A percentile compares a stretch with the other conserved stretches of the same genome.
Evolutionary conservation across 2,888 invertebrate genomes (phyloP).

Genomic region (Nomada ferruginata): DNA sequence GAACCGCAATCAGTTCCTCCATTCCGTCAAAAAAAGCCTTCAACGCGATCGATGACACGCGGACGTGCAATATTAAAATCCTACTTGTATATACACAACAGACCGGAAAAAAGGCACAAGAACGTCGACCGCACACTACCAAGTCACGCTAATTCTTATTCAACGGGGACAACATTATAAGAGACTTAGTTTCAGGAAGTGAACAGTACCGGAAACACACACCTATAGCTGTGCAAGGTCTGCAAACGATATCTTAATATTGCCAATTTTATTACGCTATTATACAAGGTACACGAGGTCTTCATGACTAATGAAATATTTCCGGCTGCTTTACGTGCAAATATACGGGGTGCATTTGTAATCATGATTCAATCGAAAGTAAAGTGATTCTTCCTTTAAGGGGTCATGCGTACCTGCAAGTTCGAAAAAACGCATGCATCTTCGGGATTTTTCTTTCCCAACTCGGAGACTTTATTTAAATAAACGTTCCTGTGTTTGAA

Average conservation of each 20-base stretch:
- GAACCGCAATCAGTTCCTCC: constrained; percentile 9
- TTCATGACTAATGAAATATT: constrained; percentile 20
- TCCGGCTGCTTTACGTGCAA: background rate
- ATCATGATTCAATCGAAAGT: too few relatives aligned
- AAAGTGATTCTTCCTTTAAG: too few relatives aligned
- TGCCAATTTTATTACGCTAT: constrained; percentile 21
- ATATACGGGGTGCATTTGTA: too few relatives aligned
- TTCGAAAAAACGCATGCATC: too few relatives aligned
- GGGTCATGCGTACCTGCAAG: too few relatives aligned
- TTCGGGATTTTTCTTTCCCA: too few relatives aligned
- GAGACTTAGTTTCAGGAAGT: constrained; percentile 20
- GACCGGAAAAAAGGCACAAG: constrained; percentile 27
- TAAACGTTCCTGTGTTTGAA: too few relatives aligned
- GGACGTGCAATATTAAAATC: constrained; percentile 42
- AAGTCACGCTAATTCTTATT: constrained; percentile 20
- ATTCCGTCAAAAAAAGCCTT: constrained; percentile 39
- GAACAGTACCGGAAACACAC: background rate
- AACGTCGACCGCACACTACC: constrained; percentile 29
- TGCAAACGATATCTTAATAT: constrained; percentile 12
- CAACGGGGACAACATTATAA: background rate
- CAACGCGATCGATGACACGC: constrained; percentile 50
- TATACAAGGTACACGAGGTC: background rate
- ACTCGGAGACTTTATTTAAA: too few relatives aligned
- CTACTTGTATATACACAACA: background rate
- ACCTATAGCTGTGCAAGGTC: constrained; percentile 12